A percentile compares a stretch with the other conserved stretches of the same genome.
Conservation (phyloP, 2,888 invertebrate species). For the Apodemia zela region DNA sequence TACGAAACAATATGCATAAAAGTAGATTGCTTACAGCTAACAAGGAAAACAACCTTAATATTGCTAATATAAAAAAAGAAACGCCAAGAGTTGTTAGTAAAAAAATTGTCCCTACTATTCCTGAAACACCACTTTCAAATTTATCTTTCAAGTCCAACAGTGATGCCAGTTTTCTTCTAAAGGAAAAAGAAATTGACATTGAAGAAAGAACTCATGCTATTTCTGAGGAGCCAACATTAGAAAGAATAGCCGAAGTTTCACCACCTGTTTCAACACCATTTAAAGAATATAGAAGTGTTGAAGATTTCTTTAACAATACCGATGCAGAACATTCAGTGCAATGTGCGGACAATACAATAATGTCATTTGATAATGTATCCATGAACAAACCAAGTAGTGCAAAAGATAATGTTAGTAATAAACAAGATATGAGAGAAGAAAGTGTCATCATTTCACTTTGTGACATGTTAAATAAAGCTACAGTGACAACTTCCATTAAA, state of each 20-base stretch:
- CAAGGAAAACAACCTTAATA: slow-evolving; percentile 51
- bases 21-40: slow-evolving; percentile 27
- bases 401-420: neutral
- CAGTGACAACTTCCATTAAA: slow-evolving; percentile 43
- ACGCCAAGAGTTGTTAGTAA: slow-evolving; percentile 32
- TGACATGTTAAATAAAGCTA: slow-evolving; percentile 57
- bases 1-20: slow-evolving; percentile 36
- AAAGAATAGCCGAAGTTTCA: slow-evolving; percentile 52
- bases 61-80: slow-evolving; percentile 33
- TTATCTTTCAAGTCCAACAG: slow-evolving; percentile 58
- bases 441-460: slow-evolving; percentile 62
- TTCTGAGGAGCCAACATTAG: slow-evolving; percentile 43
- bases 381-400: slow-evolving; percentile 33
- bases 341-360: slow-evolving; percentile 44
- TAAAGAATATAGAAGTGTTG: slow-evolving; percentile 55
- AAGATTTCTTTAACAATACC: slow-evolving; percentile 56
- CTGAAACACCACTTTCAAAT: slow-evolving; percentile 54
- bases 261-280: slow-evolving; percentile 65
- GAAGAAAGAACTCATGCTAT: slow-evolving; percentile 46
- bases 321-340: slow-evolving; percentile 32
- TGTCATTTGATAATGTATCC: slow-evolving; percentile 53
- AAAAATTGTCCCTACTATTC: slow-evolving; percentile 30
- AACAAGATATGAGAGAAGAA: slow-evolving; percentile 48
- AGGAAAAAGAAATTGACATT: slow-evolving; percentile 57
- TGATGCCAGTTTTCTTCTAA: slow-evolving; percentile 63